These are phyloP conservation scores for Laticauda colubrina DNA, from an alignment of 2,113 vertebrate species.

Conservation along the genomic window DNA sequence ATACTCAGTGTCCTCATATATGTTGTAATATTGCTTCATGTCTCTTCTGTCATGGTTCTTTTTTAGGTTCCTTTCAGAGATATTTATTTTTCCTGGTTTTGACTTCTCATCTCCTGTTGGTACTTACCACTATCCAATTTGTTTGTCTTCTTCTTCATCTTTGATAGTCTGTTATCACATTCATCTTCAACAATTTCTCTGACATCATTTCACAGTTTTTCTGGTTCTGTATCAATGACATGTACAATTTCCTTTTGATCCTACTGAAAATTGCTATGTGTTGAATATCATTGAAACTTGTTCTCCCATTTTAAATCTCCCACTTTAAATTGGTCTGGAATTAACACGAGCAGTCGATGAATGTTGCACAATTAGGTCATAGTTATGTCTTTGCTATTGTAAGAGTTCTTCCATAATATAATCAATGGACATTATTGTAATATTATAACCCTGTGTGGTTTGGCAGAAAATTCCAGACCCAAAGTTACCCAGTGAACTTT, in stretches of 20 bases:
- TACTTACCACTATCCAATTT: not conserved
- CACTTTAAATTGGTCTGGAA: not conserved
- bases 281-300: not conserved
- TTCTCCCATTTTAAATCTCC: not conserved
- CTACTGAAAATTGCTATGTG: not conserved
- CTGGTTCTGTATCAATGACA: not conserved
- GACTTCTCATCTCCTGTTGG: not conserved
- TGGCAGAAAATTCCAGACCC: not conserved
- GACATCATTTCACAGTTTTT: not conserved
- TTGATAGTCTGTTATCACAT: not conserved
- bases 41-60: not conserved
- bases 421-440: not conserved
- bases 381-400: not conserved
- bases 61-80: not conserved
- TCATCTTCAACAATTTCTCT: not conserved
- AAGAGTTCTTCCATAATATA: not conserved
- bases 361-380: not conserved
- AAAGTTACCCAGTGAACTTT: not conserved
- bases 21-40: not conserved
- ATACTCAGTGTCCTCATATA: not conserved
- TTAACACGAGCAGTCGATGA: not conserved
- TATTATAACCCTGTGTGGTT: not conserved
- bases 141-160: not conserved
- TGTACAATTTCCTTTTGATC: not conserved
- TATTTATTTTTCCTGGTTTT: not conserved